Percentiles rank a stretch among this genome's conserved stretches.
phyloP scores from a whole-genome alignment of 1,140 invertebrate species.

The Eulimnadia texana region DNA sequence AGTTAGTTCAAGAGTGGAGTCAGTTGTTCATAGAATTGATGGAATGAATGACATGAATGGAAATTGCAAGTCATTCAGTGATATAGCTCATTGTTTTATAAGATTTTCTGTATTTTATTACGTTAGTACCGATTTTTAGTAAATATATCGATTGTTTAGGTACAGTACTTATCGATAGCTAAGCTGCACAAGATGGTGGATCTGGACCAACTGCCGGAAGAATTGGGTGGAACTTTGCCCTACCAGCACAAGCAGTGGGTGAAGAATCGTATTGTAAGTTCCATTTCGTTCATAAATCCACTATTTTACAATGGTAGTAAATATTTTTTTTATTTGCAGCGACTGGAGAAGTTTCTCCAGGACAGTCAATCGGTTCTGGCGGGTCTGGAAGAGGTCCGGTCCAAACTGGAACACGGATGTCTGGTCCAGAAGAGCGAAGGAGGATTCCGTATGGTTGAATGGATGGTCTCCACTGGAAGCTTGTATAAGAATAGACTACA shows the following conservation, averaged over 20 bases:
- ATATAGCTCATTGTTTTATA: too few relatives aligned
- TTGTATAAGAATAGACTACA: slow-evolving; percentile 8
- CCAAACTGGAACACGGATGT: slow-evolving; percentile 9
- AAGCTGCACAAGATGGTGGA: slow-evolving; percentile 57
- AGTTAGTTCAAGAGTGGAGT: slow-evolving; percentile 29
- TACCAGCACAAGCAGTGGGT: slow-evolving; percentile 73
- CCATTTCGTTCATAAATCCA: neutral
- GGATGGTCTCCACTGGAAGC: slow-evolving; percentile 12
- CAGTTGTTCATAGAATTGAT: too few relatives aligned
- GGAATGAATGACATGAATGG: too few relatives aligned
- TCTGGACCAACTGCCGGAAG: slow-evolving; percentile 53
- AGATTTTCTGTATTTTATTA: neutral
- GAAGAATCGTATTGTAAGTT: slow-evolving; percentile 58
- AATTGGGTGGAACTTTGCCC: slow-evolving; percentile 56
- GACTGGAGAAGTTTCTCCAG: slow-evolving; percentile 27
- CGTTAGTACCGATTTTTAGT: neutral
- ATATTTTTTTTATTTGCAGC: slow-evolving; percentile 19
- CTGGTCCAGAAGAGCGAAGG: slow-evolving; percentile 13
- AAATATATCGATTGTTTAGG: neutral
- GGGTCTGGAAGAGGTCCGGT: slow-evolving; percentile 22
- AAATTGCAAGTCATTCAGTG: too few relatives aligned
- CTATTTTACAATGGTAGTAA: slow-evolving; percentile 1
- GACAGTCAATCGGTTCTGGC: slow-evolving; percentile 23
- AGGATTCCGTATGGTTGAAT: slow-evolving; percentile 13
- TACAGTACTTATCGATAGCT: slow-evolving; percentile 40